Conservation (phyloP, 2,888 invertebrate species). For the Meteorus cinctellus region DNA sequence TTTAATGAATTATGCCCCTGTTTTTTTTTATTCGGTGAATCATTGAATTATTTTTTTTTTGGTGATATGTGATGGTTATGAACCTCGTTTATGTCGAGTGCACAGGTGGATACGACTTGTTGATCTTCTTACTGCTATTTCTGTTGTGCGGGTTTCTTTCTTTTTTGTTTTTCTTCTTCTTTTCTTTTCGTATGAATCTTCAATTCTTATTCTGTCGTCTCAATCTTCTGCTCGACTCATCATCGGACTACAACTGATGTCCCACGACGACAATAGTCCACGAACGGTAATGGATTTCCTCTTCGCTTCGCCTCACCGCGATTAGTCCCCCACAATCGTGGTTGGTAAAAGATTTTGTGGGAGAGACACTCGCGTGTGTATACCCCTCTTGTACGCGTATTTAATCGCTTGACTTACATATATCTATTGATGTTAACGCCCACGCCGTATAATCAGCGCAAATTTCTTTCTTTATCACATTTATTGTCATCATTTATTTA, state of each 20-base stretch:
- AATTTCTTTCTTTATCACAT: neutral
- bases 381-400: conserved; percentile 1
- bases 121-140: too few relatives aligned
- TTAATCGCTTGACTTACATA: neutral
- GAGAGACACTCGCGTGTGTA: conserved; percentile 27
- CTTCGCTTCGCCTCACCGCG: conserved; percentile 36
- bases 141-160: neutral
- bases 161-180: neutral
- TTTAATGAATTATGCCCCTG: too few relatives aligned
- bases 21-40: too few relatives aligned
- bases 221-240: conserved; percentile 26
- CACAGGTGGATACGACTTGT: too few relatives aligned
- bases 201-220: neutral
- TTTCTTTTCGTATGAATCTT: neutral
- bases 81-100: too few relatives aligned
- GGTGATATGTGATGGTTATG: too few relatives aligned
- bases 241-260: conserved; percentile 27
- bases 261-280: conserved; percentile 41
- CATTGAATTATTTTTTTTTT: too few relatives aligned
- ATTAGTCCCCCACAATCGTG: conserved; percentile 43
- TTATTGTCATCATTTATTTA: neutral
- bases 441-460: neutral
- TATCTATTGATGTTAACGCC: neutral
- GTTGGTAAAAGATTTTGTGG: conserved; percentile 42
- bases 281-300: conserved; percentile 39